Base-by-base conservation (phyloP, 2,113 vertebrate genomes). In the Brachyistius frenatus region DNA sequence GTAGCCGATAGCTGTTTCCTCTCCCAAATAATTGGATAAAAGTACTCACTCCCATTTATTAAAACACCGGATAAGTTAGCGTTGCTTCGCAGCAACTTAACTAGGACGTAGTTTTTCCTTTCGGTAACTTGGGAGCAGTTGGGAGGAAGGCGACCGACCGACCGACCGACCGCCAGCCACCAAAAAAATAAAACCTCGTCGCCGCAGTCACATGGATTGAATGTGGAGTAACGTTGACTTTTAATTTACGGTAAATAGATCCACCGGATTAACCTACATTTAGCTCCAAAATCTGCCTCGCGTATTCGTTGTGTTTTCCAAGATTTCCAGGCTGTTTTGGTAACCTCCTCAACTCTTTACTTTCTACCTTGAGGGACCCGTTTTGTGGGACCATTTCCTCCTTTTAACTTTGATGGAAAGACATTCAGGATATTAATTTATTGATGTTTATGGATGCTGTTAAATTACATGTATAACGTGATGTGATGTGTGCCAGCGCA, bases 121-220 rank as follows among this genome's bases (percentile, higher is more conserved):
- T 68, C 4, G 0, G 36, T 73, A 79, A 87, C 4, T 87, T 86
- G 32, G 23, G 8, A 63, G 53, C 30, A 63, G 47, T 78, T 56
- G 70, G 41, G 63, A 68, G 70, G 66, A 72, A 69, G 63, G 70
- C 62, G 76, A 65, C 55, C 61, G 1, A 58, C 23, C 23, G 23
- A 23, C 23, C 23, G 23, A 23, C 23, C 65, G 76, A 65, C 55
- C 61, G 1, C 55, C 36, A 36, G 72, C 50, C 66, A 63, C 76
- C n/a, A 57, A 78, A 83, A 23, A 23, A 23, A 23, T 1, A 23
- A 23, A 23, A 23, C 23, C 49, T 66, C 46, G 36, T 64, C 66
- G 52, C 55, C 66, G 37, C 57, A 75, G 86, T 87, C 88, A 91
- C 89, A 87, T 86, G 86, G 81, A 87, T 69, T 65, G 30, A 80